These are phyloP conservation scores for Araneus ventricosus DNA, from an alignment of 1,140 invertebrate genomes.

Conservation along the genomic window DNA sequence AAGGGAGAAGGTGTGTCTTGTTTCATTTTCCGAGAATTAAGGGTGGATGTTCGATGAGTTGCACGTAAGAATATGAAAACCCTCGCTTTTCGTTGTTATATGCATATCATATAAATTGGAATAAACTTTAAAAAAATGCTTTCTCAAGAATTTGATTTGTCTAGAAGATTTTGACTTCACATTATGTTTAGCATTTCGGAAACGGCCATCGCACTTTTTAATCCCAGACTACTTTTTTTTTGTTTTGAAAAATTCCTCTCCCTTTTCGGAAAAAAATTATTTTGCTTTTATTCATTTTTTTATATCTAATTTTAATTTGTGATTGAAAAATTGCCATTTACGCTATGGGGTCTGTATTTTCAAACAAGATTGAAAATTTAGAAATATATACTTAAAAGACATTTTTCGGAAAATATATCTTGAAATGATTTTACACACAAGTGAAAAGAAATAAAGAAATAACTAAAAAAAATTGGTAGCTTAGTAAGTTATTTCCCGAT, in stretches of 20 bases:
- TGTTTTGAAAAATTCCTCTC: background rate
- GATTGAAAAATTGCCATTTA: no score
- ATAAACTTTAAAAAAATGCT: background rate
- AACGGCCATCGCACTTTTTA: background rate
- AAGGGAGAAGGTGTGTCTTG: background rate
- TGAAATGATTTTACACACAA: no score
- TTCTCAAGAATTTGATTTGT: background rate
- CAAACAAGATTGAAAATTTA: no score
- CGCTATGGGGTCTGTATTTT: no score
- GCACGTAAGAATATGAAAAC: background rate
- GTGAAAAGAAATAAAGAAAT: no score
- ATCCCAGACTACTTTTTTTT: background rate
- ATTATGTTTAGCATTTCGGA: background rate
- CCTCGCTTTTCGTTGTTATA: background rate
- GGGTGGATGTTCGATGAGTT: background rate
- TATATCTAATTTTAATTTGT: background rate
- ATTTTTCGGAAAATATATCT: no score
- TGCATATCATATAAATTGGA: background rate
- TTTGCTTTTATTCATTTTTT: background rate
- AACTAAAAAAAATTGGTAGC: no score
- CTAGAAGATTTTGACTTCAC: background rate
- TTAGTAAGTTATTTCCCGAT: no score
- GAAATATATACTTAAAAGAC: no score
- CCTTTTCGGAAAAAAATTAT: background rate
- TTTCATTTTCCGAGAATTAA: background rate